Evolutionary conservation across 30 jellyfish, hydroid and myxozoan genomes (phyloP), one percentile per base, ranked within the genome.

Genomic region (Aurelia sp.): DNA sequence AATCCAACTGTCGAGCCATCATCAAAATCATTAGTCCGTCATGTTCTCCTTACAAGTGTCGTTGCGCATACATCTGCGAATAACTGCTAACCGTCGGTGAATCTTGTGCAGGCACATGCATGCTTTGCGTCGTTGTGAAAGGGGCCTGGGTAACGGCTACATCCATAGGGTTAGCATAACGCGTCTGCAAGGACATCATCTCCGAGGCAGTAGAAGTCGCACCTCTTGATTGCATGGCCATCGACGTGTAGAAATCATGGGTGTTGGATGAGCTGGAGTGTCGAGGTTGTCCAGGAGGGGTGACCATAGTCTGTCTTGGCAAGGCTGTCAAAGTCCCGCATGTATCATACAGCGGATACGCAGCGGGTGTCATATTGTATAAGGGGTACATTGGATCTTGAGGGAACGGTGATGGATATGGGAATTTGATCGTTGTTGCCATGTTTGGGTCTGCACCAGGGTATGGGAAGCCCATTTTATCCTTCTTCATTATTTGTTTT

Each of bases 371-470:
- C 95, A 88, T 82, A 79, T 89, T 96, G 87, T 94, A 94, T 53
- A 94, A 78, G 22, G 99, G 99, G 88, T 94, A 94, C 99, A 94
- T 94, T 13, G 97, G 95, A 31, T 94, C 99, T 75, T 94, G 99
- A 13, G 90, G 87, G 82, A 87, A 94, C 4, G 98, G 94, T 13
- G 86, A 66, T 4, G 99, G 99, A 73, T 94, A 94, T 7, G 99
- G 99, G 82, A 94, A 94, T 69, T 94, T 94, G 95, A 94, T 94
- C 13, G 91, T 87, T 4, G 96, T 16, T 17, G 97, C 64, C 86
- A 94, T 64, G 17, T 94, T 84, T 12, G 97, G 96, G 55, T 94
- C 99, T 11, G 94, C 91, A 10, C 91, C 95, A 16, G 96, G 90
- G 89, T 94, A 94, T 3, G 97, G 96, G 71, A 89, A 94, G 31